Evolutionary conservation across 1,140 invertebrate species (phyloP).

Genomic region (Euura saliciscinereae): DNA sequence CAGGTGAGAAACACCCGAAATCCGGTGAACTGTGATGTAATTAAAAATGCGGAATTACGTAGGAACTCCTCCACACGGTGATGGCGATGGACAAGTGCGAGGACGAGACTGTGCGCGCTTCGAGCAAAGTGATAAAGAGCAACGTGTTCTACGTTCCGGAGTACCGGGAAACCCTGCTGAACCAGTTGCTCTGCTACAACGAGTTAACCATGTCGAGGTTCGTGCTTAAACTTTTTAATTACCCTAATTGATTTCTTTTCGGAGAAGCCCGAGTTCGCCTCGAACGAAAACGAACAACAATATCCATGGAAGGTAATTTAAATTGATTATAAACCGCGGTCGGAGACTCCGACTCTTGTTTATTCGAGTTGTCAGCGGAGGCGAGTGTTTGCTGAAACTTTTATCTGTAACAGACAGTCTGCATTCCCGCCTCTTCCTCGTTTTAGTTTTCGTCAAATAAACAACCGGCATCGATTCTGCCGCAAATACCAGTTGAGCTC

Average conservation of each 20-base stretch:
- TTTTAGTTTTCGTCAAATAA: conserved; percentile 37
- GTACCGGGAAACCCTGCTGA: conserved; percentile 89
- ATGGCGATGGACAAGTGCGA: conserved; percentile 78
- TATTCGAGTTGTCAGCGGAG: not conserved
- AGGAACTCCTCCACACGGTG: conserved; percentile 78
- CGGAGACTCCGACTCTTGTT: no score
- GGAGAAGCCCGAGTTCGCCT: no score
- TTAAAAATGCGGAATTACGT: conserved; percentile 21
- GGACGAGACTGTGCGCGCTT: conserved; percentile 73
- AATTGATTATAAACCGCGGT: not conserved
- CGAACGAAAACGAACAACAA: not conserved
- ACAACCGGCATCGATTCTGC: conserved; percentile 49
- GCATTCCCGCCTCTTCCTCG: conserved; percentile 15
- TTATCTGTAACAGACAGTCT: conserved; percentile 45
- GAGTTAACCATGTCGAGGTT: conserved; percentile 86
- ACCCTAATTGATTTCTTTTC: no score
- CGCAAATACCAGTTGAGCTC: conserved; percentile 26
- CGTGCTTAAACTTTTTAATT: conserved; percentile 32
- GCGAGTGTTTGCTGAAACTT: conserved; percentile 43
- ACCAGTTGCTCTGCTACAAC: conserved; percentile 81
- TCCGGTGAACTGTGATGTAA: conserved; percentile 60
- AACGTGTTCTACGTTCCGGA: conserved; percentile 94
- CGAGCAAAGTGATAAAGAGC: conserved; percentile 85
- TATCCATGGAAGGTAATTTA: not conserved
- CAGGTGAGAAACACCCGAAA: conserved; percentile 56